Conservation (phyloP, 2,113 vertebrate species). For the Indri indri region DNA sequence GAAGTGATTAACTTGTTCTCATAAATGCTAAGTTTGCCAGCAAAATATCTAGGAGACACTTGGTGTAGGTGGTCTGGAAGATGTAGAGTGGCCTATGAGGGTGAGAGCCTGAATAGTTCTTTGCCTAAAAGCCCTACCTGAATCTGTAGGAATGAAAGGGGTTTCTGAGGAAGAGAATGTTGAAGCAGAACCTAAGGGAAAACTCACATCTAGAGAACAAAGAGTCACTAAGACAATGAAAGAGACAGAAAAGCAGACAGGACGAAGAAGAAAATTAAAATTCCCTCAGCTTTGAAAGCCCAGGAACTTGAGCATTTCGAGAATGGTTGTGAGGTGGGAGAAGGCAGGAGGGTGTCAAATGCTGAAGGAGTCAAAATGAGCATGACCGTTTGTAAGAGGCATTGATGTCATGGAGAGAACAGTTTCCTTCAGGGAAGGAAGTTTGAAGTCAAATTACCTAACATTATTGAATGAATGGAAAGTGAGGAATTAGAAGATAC, state of each 20-base stretch:
- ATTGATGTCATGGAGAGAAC: constrained; percentile 6
- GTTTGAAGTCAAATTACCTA: constrained; percentile 26
- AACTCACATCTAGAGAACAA: background rate
- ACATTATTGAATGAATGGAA: background rate
- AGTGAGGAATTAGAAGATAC: background rate
- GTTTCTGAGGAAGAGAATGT: background rate
- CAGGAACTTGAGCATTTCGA: background rate
- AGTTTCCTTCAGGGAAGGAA: background rate
- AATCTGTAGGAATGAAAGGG: background rate
- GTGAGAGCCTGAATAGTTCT: background rate
- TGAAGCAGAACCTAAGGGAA: background rate
- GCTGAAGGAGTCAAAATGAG: background rate
- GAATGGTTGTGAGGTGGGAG: background rate
- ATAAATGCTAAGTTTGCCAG: background rate
- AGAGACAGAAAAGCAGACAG: background rate
- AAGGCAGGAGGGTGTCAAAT: background rate
- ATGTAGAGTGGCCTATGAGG: background rate
- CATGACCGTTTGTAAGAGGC: constrained; percentile 8
- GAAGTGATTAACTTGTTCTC: background rate
- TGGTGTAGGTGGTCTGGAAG: background rate
- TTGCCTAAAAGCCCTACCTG: background rate
- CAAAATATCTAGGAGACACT: background rate
- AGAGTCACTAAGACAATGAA: background rate
- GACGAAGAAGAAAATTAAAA: constrained; percentile 23
- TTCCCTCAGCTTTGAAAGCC: background rate